These are phyloP conservation scores for Lordiphosa clarofinis DNA, from an alignment of 1,140 invertebrate genomes.

Conservation along the genomic window DNA sequence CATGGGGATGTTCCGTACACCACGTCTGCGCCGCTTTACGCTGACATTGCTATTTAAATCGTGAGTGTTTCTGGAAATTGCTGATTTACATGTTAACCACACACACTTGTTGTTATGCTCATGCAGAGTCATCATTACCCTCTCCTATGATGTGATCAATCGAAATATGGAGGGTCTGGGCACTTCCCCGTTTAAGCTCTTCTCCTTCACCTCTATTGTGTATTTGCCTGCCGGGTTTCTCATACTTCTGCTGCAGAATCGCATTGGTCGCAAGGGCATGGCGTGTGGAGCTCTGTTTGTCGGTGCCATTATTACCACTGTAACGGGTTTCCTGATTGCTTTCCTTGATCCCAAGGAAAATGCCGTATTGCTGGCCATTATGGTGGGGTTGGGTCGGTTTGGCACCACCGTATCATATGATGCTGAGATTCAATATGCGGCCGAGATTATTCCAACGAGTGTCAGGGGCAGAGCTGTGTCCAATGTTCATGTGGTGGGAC, in stretches of 20 bases:
- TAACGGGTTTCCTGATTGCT: constrained; percentile 61
- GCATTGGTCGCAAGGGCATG: constrained; percentile 82
- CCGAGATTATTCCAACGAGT: constrained; percentile 84
- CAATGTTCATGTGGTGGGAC: constrained; percentile 81
- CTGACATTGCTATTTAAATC: constrained; percentile 82
- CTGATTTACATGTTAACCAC: fast-evolving
- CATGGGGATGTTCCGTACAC: constrained; percentile 81
- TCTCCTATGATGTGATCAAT: constrained; percentile 83
- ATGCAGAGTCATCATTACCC: constrained; percentile 81
- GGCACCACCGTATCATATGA: constrained; percentile 84
- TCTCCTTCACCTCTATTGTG: constrained; percentile 81
- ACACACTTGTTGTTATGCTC: background rate
- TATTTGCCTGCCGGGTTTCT: constrained; percentile 82
- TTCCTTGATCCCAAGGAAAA: constrained; percentile 55
- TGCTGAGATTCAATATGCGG: constrained; percentile 83
- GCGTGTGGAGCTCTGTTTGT: constrained; percentile 81
- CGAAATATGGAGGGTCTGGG: constrained; percentile 82
- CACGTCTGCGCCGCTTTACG: constrained; percentile 80
- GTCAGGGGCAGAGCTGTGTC: constrained; percentile 83
- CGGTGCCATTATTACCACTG: constrained; percentile 80
- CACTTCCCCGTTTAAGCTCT: constrained; percentile 81
- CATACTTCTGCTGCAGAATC: constrained; percentile 81
- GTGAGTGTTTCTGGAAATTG: constrained; percentile 64
- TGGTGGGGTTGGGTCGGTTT: constrained; percentile 82
- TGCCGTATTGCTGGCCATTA: constrained; percentile 51